phyloP scores from a whole-genome alignment of 2,888 invertebrate genomes.

The Anticlea derivata region DNA sequence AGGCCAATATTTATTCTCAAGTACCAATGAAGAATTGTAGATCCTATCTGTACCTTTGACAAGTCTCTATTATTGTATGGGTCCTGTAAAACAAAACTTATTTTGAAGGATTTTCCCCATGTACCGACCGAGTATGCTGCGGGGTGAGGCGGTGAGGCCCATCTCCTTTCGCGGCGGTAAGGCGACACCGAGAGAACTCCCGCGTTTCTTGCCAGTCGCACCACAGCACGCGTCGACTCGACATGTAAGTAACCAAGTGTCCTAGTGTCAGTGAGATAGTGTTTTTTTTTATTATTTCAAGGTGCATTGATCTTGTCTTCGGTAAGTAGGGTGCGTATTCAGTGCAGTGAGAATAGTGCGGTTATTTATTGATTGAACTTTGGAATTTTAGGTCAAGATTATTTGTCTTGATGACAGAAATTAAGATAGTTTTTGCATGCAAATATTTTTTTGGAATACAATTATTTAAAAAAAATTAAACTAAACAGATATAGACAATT shows the following conservation, averaged over 20 bases:
- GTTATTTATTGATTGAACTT: slow-evolving; percentile 20
- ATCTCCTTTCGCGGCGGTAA: slow-evolving; percentile 82
- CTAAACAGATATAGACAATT: too few species aligned
- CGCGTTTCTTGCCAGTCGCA: slow-evolving; percentile 75
- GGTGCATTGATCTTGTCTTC: slow-evolving; percentile 61
- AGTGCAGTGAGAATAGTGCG: slow-evolving; percentile 55
- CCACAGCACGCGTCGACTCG: slow-evolving; percentile 83
- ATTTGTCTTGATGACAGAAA: neutral
- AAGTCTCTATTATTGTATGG: neutral
- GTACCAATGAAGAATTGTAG: too few species aligned
- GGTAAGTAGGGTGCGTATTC: slow-evolving; percentile 63
- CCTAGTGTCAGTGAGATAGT: slow-evolving; percentile 63
- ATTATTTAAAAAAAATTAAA: too few species aligned
- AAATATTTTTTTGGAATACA: too few species aligned
- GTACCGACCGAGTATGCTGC: slow-evolving; percentile 47
- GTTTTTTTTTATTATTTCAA: slow-evolving; percentile 53
- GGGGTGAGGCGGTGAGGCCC: slow-evolving; percentile 58
- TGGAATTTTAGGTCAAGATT: slow-evolving; percentile 10
- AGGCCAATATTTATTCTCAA: too few species aligned
- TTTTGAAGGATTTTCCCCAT: slow-evolving; percentile 49
- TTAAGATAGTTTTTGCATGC: too few species aligned
- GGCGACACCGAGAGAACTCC: slow-evolving; percentile 73
- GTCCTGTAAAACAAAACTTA: neutral
- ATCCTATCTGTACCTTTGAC: too few species aligned
- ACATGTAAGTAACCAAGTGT: slow-evolving; percentile 80